These are phyloP conservation scores for Callyntrura guangdongensis DNA, from an alignment of 2,888 invertebrate genomes.

Conservation along the genomic window DNA sequence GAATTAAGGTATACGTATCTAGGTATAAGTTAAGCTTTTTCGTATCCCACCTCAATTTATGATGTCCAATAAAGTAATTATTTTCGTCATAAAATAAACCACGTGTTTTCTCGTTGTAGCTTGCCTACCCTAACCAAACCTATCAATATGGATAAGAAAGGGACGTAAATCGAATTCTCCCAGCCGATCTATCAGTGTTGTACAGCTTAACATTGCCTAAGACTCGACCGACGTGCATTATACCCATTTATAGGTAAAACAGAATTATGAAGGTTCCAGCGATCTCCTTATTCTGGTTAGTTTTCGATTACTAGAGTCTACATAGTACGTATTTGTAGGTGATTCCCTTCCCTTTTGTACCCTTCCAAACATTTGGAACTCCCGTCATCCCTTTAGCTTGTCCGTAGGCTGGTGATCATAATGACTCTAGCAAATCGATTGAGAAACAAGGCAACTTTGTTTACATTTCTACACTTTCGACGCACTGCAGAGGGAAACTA, in stretches of 20 bases:
- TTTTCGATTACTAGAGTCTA: background rate
- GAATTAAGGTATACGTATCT: constrained; percentile 35
- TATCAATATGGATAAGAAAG: constrained; percentile 27
- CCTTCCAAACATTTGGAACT: constrained; percentile 5
- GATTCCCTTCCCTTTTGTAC: background rate
- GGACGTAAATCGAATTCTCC: constrained; percentile 52
- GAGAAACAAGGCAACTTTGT: constrained; percentile 31
- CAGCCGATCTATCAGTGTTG: too few species aligned
- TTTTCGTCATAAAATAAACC: constrained; percentile 79
- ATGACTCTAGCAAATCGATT: constrained; percentile 25
- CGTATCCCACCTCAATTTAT: constrained; percentile 75
- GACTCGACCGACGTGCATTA: background rate
- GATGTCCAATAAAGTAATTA: constrained; percentile 81
- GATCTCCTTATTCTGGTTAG: background rate
- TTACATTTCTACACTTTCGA: background rate
- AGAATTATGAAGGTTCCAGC: constrained; percentile 25
- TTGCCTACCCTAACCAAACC: background rate
- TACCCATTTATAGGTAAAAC: background rate
- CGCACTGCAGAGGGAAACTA: background rate
- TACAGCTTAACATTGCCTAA: too few species aligned
- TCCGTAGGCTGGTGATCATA: background rate
- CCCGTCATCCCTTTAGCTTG: constrained; percentile 31
- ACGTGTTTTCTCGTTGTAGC: constrained; percentile 33
- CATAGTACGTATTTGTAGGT: background rate
- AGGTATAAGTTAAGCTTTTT: background rate